Evolutionary conservation across 2,888 invertebrate species (phyloP).

Genomic region (Carpatolechia fugitivella): DNA sequence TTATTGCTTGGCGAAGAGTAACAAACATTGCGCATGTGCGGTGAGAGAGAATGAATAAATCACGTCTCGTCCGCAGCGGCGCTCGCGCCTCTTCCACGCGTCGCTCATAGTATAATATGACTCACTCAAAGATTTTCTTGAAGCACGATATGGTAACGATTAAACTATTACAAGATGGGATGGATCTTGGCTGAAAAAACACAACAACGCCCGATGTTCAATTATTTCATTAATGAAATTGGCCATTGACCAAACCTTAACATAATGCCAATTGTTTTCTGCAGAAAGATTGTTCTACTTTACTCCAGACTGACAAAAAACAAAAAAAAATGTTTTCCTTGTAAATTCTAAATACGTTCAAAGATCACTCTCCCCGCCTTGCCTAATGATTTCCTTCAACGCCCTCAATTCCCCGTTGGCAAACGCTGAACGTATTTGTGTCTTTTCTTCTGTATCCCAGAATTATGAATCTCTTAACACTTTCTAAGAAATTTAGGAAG

Average conservation of each 20-base stretch:
- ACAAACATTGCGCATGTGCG: slow-evolving; percentile 30
- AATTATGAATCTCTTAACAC: slow-evolving; percentile 11
- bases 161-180: too few relatives aligned
- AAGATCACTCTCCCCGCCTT: background rate
- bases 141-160: too few relatives aligned
- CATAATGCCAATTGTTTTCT: too few relatives aligned
- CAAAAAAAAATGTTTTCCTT: background rate
- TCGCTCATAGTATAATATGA: slow-evolving; percentile 29
- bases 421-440: slow-evolving; percentile 6
- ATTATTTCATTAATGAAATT: too few relatives aligned
- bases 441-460: slow-evolving; percentile 6
- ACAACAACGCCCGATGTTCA: too few relatives aligned
- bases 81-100: slow-evolving; percentile 35
- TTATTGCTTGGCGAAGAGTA: slow-evolving; percentile 32
- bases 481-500: slow-evolving; percentile 8
- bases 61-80: slow-evolving; percentile 35
- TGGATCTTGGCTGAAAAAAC: too few relatives aligned
- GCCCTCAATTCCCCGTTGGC: slow-evolving; percentile 2
- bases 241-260: too few relatives aligned
- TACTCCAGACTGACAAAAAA: background rate
- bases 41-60: slow-evolving; percentile 37
- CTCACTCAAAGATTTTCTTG: slow-evolving; percentile 28
- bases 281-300: background rate
- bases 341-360: background rate
- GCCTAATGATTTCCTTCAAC: slow-evolving; percentile 7